phyloP scores from a whole-genome alignment of 2,888 invertebrate genomes.

The Lasioglossum figueresi region DNA sequence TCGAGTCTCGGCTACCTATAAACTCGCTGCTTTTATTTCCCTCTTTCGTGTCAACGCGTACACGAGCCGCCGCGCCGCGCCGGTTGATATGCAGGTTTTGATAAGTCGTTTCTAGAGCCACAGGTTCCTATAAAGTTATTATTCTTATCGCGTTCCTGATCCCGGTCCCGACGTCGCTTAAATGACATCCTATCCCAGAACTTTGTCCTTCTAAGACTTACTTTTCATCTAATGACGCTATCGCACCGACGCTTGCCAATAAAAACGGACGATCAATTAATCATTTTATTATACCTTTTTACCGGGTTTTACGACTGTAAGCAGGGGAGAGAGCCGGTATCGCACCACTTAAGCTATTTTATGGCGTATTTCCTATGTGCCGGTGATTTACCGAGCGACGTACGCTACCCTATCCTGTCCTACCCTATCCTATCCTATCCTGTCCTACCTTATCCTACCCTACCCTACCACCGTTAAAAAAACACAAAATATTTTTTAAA shows the following conservation, averaged over 20 bases:
- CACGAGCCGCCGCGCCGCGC: slow-evolving; percentile 28
- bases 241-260: background rate
- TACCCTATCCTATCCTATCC: no score
- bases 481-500: background rate
- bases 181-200: slow-evolving; percentile 14
- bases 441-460: no score
- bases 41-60: slow-evolving; percentile 78
- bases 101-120: slow-evolving; percentile 74
- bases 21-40: slow-evolving; percentile 74
- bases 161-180: slow-evolving; percentile 34
- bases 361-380: background rate
- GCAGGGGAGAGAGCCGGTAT: background rate
- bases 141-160: slow-evolving; percentile 77
- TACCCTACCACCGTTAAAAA: no score
- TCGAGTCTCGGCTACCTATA: slow-evolving; percentile 62
- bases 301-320: background rate
- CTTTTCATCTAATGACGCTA: background rate
- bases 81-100: slow-evolving; percentile 73
- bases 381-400: no score
- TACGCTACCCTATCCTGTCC: no score
- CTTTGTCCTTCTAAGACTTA: background rate
- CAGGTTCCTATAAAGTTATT: slow-evolving; percentile 81
- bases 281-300: background rate
- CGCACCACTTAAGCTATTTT: background rate
- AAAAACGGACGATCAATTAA: background rate